Percentiles rank a stretch among this genome's conserved stretches.
phyloP scores from a whole-genome alignment of 2,113 vertebrate species.

The Atractosteus spatula region DNA sequence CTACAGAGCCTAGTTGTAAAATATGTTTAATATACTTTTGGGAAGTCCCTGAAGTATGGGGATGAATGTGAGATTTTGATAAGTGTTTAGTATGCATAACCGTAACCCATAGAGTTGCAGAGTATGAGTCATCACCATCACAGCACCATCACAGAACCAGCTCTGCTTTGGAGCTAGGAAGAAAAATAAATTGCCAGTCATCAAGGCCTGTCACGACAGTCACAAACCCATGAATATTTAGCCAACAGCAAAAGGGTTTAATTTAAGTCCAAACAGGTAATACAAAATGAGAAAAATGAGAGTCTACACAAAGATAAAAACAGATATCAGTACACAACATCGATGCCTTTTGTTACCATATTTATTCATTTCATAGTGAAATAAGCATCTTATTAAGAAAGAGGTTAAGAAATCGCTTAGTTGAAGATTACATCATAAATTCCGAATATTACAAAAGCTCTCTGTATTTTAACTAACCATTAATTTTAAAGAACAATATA shows the following conservation, averaged over 20 bases:
- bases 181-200: slow-evolving; percentile 4
- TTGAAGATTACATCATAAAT: too few species aligned
- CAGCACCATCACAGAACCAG: background rate
- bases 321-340: too few species aligned
- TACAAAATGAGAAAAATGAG: background rate
- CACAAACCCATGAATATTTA: slow-evolving; percentile 4
- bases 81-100: slow-evolving; percentile 22
- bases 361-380: too few species aligned
- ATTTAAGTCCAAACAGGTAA: background rate
- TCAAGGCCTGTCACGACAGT: background rate
- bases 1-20: too few species aligned
- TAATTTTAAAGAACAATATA: too few species aligned
- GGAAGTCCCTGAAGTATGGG: background rate
- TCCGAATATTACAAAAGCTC: too few species aligned
- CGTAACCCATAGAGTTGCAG: background rate
- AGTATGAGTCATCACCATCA: slow-evolving; percentile 13
- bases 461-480: too few species aligned
- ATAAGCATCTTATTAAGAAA: too few species aligned
- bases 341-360: too few species aligned
- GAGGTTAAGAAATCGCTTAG: too few species aligned
- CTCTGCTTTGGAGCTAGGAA: background rate
- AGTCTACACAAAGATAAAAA: too few species aligned
- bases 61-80: background rate
- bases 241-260: background rate
- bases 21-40: background rate